A percentile compares a stretch with the other conserved stretches of the same genome.
phyloP scores from a whole-genome alignment of 1,140 invertebrate genomes.

The Diplogasteroides magnus region DNA sequence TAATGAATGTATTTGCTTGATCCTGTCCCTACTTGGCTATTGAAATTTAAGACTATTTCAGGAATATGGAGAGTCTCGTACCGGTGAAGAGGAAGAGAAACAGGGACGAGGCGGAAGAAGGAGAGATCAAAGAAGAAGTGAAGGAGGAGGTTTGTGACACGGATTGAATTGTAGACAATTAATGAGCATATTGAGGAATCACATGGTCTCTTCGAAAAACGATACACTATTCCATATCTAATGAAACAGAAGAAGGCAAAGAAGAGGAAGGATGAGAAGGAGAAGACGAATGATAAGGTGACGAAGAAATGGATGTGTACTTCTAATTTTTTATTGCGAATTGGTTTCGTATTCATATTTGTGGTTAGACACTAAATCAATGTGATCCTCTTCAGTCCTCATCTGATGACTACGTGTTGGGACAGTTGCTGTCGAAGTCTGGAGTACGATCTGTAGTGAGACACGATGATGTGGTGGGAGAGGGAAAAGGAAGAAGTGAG shows the following conservation, averaged over 20 bases:
- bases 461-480: conserved; percentile 44
- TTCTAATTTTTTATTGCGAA: neutral
- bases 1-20: too few relatives aligned
- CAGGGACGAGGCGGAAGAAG: conserved; percentile 6
- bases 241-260: conserved; percentile 37
- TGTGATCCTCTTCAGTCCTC: conserved; percentile 2
- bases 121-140: conserved; percentile 5
- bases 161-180: neutral
- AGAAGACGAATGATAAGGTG: conserved; percentile 10
- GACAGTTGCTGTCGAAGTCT: conserved; percentile 33
- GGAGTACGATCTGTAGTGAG: conserved; percentile 43
- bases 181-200: neutral
- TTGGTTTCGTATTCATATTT: neutral
- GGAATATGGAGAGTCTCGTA: too few relatives aligned
- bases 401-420: conserved; percentile 47
- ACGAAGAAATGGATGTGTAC: neutral
- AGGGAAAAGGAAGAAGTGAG: neutral
- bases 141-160: neutral
- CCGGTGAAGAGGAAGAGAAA: conserved; percentile 25
- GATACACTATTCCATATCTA: conserved; percentile 41
- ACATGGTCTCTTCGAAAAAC: neutral
- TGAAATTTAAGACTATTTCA: too few relatives aligned
- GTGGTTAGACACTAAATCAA: conserved; percentile 10
- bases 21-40: too few relatives aligned
- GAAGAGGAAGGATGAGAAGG: conserved; percentile 12